Evolutionary conservation across 2,797 vertebrate species (phyloP).

Genomic region (Chelidonichthys spinosus): DNA sequence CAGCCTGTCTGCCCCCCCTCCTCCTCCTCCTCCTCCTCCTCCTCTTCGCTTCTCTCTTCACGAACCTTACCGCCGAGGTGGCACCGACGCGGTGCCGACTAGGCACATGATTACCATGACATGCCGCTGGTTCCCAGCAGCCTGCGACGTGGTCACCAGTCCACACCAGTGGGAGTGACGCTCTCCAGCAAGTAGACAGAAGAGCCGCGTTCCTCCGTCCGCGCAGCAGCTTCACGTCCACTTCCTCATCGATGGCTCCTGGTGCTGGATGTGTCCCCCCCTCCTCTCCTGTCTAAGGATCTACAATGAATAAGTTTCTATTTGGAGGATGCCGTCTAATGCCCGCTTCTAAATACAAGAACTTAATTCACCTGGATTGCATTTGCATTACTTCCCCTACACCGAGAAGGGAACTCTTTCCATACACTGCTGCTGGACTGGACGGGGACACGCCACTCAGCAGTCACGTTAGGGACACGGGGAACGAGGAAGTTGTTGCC

Average conservation of each 20-base stretch:
- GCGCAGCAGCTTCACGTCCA: constrained; percentile 45
- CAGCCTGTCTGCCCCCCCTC: constrained; percentile 53
- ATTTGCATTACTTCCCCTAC: neutral
- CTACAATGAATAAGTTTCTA: constrained; percentile 43
- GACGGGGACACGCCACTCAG: constrained; percentile 2
- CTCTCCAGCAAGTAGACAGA: constrained; percentile 30
- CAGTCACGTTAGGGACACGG: constrained; percentile 8
- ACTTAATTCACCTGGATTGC: constrained; percentile 45
- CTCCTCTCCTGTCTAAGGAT: constrained; percentile 18
- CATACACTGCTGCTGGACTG: neutral
- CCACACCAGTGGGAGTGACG: constrained; percentile 12
- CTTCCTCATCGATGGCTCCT: constrained; percentile 67
- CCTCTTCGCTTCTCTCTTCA: constrained; percentile 40
- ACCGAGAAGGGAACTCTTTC: neutral
- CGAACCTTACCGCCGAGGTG: constrained; percentile 63
- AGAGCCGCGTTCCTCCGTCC: constrained; percentile 19
- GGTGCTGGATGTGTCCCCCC: constrained; percentile 27
- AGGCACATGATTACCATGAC: constrained; percentile 66
- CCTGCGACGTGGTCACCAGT: neutral
- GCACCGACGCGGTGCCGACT: constrained; percentile 64
- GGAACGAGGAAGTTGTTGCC: constrained; percentile 59
- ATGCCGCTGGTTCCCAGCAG: constrained; percentile 20
- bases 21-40: constrained; percentile 51
- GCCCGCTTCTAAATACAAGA: constrained; percentile 61
- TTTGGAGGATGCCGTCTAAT: constrained; percentile 37